These are phyloP conservation scores for Thaumetopoea pityocampa DNA, from an alignment of 1,140 invertebrate species.

Conservation along the genomic window DNA sequence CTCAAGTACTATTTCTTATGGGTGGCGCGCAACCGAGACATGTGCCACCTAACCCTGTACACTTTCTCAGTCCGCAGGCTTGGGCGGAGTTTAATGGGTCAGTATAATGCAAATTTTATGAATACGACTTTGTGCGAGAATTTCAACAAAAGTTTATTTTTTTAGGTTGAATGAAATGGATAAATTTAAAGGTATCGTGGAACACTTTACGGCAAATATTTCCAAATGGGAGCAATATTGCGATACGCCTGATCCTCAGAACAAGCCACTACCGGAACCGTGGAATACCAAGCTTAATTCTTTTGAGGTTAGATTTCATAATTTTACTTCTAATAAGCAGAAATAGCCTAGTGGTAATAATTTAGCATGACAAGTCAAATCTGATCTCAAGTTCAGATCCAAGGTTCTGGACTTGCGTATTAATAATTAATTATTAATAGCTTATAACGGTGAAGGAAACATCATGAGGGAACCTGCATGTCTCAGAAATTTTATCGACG, in stretches of 20 bases:
- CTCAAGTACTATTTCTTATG: conserved; percentile 92
- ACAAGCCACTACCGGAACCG: conserved; percentile 79
- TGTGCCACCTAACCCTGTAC: conserved; percentile 45
- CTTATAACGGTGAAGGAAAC: too few species aligned
- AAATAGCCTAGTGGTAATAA: too few species aligned
- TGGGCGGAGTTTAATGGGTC: conserved; percentile 86
- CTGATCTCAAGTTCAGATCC: too few species aligned
- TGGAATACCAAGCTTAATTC: conserved; percentile 79
- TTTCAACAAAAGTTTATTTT: too few species aligned
- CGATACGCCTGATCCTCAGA: conserved; percentile 83
- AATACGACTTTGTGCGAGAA: too few species aligned
- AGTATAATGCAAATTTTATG: too few species aligned
- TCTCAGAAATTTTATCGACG: too few species aligned
- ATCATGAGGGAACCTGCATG: too few species aligned
- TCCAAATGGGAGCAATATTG: conserved; percentile 85
- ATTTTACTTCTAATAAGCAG: too few species aligned
- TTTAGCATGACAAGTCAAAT: too few species aligned
- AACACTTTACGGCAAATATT: conserved; percentile 77
- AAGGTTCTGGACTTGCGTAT: too few species aligned
- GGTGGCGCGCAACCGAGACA: conserved; percentile 83
- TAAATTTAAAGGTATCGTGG: conserved; percentile 78
- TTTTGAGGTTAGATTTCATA: conserved; percentile 85
- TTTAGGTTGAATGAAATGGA: conserved; percentile 66
- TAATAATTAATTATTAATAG: too few species aligned
- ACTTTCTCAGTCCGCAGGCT: conserved; percentile 75